A percentile compares a stretch with the other conserved stretches of the same genome.
Conservation (phyloP, 2,888 invertebrate species). For the Chaitophorus viminalis region DNA sequence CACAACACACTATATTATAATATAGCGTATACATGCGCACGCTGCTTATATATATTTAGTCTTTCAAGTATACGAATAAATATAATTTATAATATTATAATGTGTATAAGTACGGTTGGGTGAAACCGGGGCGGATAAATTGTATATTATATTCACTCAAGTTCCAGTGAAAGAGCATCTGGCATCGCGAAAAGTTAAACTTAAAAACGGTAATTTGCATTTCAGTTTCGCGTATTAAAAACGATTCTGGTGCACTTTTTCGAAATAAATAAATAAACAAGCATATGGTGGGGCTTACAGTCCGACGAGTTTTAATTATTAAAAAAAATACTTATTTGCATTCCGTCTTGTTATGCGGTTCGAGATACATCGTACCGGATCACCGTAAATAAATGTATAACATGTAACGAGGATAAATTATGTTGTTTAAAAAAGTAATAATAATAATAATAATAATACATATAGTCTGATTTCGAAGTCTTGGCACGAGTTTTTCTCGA, state of each 20-base stretch:
- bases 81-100: no score
- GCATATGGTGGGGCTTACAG: background rate
- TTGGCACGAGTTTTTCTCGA: background rate
- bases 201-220: constrained; percentile 23
- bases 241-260: background rate
- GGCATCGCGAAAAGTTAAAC: background rate
- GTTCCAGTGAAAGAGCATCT: background rate
- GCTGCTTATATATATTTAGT: no score
- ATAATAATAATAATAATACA: background rate
- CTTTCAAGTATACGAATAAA: no score
- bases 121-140: background rate
- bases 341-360: background rate
- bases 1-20: background rate
- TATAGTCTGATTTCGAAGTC: background rate
- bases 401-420: background rate
- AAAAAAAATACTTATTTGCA: background rate
- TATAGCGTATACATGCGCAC: no score
- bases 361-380: background rate
- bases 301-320: background rate
- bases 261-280: background rate
- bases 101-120: background rate
- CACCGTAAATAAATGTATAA: background rate
- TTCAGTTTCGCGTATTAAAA: constrained; percentile 4
- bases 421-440: background rate
- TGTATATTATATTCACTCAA: background rate